phyloP scores from a whole-genome alignment of 2,113 vertebrate species.

The Stigmatopora argus region DNA sequence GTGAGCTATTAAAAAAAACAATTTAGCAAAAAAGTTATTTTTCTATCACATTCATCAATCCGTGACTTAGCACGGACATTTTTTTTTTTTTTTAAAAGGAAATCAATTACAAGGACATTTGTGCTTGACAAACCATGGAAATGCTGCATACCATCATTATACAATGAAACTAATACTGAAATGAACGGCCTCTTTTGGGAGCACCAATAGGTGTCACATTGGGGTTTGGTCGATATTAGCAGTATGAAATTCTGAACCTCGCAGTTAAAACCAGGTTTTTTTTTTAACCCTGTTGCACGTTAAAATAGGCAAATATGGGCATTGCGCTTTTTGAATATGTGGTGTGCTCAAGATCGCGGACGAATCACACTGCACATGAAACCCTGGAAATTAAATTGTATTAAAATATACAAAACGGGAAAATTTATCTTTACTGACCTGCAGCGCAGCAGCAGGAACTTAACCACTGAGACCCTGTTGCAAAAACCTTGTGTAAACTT shows the following conservation, averaged over 20 bases:
- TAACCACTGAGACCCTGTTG: no score
- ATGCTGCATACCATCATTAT: conserved; percentile 50
- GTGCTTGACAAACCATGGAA: conserved; percentile 54
- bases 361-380: no score
- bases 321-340: no score
- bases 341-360: no score
- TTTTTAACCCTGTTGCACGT: no score
- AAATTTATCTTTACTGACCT: not conserved
- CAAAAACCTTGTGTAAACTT: no score
- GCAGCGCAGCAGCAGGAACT: no score
- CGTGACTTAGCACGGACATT: conserved; percentile 38
- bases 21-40: conserved; percentile 8
- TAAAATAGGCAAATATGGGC: no score
- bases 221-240: conserved; percentile 3
- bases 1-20: not conserved
- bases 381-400: no score
- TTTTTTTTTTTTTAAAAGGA: conserved; percentile 48
- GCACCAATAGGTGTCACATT: conserved; percentile 6
- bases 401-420: not conserved
- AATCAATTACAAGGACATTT: conserved; percentile 54
- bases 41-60: conserved; percentile 19
- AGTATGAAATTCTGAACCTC: not conserved
- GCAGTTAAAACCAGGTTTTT: not conserved
- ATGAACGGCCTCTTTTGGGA: conserved; percentile 29
- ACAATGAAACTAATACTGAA: conserved; percentile 40